These are phyloP conservation scores for Cryptocheilus praepositus DNA, from an alignment of 2,888 invertebrate genomes.

Conservation along the genomic window DNA sequence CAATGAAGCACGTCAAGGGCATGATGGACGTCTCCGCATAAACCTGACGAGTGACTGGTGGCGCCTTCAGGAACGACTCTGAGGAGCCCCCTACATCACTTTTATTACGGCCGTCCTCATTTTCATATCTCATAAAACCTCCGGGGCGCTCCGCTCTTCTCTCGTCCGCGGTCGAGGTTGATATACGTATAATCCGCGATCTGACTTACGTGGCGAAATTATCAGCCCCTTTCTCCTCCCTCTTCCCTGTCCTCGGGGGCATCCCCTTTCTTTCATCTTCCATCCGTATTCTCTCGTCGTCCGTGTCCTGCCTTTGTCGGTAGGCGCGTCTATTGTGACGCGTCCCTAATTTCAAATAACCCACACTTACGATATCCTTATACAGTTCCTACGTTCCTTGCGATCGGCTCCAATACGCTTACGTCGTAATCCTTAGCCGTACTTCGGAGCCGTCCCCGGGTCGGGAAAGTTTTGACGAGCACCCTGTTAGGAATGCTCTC, in stretches of 20 bases:
- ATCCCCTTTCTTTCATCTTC: constrained; percentile 27
- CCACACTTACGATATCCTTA: no score
- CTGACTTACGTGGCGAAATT: constrained; percentile 60
- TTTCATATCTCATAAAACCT: constrained; percentile 75
- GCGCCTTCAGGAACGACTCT: constrained; percentile 77
- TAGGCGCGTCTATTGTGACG: no score
- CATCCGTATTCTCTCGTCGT: constrained; percentile 23
- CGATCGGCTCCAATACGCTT: no score
- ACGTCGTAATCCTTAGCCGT: no score
- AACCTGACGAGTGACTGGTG: constrained; percentile 75
- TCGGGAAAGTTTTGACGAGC: no score
- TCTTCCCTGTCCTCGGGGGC: constrained; percentile 16
- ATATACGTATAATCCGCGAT: constrained; percentile 64
- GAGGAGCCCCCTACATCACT: constrained; percentile 77
- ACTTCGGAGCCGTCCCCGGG: no score
- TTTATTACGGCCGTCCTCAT: constrained; percentile 76
- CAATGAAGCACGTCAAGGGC: constrained; percentile 74
- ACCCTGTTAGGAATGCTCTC: no score
- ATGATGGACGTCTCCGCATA: constrained; percentile 75
- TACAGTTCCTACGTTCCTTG: no score
- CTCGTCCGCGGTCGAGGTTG: constrained; percentile 51
- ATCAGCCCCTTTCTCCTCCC: constrained; percentile 37
- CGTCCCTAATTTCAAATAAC: no score
- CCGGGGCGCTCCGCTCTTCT: constrained; percentile 52
- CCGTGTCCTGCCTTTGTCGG: no score